These are phyloP conservation scores for Drosophila rufa DNA, from an alignment of 1,140 invertebrate genomes.

Conservation along the genomic window DNA sequence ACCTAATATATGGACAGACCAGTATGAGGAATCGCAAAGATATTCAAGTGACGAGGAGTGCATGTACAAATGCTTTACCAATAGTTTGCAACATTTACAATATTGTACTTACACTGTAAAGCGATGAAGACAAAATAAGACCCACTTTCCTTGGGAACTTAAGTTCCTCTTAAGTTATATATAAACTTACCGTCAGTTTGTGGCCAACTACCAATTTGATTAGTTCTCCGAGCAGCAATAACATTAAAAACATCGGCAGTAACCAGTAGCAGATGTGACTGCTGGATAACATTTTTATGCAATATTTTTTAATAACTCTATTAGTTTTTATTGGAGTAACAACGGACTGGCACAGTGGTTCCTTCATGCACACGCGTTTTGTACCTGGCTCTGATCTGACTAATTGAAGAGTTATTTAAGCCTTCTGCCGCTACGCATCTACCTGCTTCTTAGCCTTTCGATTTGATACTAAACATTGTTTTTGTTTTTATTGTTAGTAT, in stretches of 20 bases:
- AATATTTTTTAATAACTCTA: slow-evolving; percentile 1
- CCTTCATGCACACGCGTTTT: background rate
- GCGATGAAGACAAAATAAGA: too few species aligned
- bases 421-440: background rate
- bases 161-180: too few species aligned
- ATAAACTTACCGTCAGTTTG: slow-evolving; percentile 6
- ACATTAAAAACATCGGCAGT: background rate
- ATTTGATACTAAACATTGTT: slow-evolving; percentile 1
- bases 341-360: background rate
- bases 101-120: too few species aligned
- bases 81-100: background rate
- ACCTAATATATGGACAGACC: too few species aligned
- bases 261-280: background rate
- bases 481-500: background rate
- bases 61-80: too few species aligned
- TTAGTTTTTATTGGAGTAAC: background rate
- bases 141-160: background rate
- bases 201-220: slow-evolving; percentile 1
- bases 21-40: too few species aligned
- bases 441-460: background rate
- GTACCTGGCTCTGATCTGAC: background rate
- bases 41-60: too few species aligned
- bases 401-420: background rate
- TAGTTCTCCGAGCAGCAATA: background rate
- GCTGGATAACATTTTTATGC: background rate